Percentiles rank a stretch among this genome's conserved stretches.
Evolutionary conservation across 2,888 invertebrate species (phyloP).

Genomic region (Drosophila differens): DNA sequence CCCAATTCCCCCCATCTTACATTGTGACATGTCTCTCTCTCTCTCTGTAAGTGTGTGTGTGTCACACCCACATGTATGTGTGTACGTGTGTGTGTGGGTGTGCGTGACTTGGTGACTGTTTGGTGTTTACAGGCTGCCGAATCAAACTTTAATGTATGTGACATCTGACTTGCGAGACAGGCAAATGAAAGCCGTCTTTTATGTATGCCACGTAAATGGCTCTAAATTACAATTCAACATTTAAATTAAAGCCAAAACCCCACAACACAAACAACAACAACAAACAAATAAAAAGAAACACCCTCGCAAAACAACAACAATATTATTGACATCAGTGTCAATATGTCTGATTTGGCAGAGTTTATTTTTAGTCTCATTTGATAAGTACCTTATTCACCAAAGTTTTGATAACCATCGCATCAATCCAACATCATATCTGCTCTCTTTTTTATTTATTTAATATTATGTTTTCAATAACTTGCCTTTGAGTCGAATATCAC

Average conservation of each 20-base stretch:
- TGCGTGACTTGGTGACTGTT: conserved; percentile 66
- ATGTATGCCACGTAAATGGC: conserved; percentile 55
- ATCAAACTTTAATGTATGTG: conserved; percentile 71
- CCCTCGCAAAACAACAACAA: conserved; percentile 4
- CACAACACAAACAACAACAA: conserved; percentile 2
- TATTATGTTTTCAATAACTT: neutral
- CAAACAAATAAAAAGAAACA: neutral
- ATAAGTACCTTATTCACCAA: neutral
- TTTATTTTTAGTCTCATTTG: neutral
- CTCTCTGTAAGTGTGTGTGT: conserved; percentile 19
- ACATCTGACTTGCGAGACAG: conserved; percentile 52
- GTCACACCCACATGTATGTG: conserved; percentile 16
- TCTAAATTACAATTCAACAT: conserved; percentile 55
- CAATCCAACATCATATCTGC: neutral
- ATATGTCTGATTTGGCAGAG: conserved; percentile 1
- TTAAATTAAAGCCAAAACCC: conserved; percentile 44
- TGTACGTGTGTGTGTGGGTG: conserved; percentile 28
- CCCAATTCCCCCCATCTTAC: neutral
- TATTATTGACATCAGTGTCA: conserved; percentile 4
- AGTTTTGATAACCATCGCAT: neutral
- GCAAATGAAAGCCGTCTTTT: conserved; percentile 29
- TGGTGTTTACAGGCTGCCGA: conserved; percentile 71
- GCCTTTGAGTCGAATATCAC: neutral
- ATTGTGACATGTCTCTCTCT: conserved; percentile 56
- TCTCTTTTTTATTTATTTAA: conserved; percentile 16